Percentiles rank a stretch among this genome's conserved stretches.
Evolutionary conservation across 2,797 vertebrate species (phyloP).

Genomic region (Enteromius afrohamiltoni): DNA sequence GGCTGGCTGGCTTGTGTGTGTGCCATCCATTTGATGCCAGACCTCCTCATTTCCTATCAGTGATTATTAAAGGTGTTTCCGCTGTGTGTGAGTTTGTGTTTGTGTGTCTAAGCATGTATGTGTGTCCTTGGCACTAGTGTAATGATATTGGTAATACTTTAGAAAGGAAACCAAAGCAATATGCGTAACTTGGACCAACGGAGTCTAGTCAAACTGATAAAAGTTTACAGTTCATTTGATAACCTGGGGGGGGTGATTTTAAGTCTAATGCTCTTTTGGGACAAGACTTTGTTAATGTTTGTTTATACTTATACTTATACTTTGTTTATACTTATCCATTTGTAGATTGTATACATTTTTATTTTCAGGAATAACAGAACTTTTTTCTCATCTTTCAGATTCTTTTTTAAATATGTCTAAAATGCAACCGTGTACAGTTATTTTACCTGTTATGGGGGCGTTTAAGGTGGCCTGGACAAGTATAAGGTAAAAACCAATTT

Average conservation of each 20-base stretch:
- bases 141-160: slow-evolving; percentile 53
- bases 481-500: slow-evolving; percentile 57
- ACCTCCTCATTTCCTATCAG: slow-evolving; percentile 85
- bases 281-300: neutral
- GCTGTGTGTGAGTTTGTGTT: slow-evolving; percentile 54
- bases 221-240: slow-evolving; percentile 13
- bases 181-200: slow-evolving; percentile 3
- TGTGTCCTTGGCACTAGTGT: slow-evolving; percentile 74
- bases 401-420: neutral
- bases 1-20: slow-evolving; percentile 85
- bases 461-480: slow-evolving; percentile 43
- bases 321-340: no score
- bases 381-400: neutral
- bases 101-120: slow-evolving; percentile 59
- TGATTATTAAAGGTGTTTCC: slow-evolving; percentile 87
- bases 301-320: no score
- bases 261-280: neutral
- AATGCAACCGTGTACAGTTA: neutral
- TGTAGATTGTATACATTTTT: neutral
- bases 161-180: slow-evolving; percentile 40
- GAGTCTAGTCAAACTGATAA: slow-evolving; percentile 7
- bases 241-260: neutral
- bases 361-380: neutral
- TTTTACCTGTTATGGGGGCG: slow-evolving; percentile 26
- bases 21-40: slow-evolving; percentile 84